Base-by-base conservation (phyloP, 2,113 vertebrate species). In the Tylochromis polylepis region DNA sequence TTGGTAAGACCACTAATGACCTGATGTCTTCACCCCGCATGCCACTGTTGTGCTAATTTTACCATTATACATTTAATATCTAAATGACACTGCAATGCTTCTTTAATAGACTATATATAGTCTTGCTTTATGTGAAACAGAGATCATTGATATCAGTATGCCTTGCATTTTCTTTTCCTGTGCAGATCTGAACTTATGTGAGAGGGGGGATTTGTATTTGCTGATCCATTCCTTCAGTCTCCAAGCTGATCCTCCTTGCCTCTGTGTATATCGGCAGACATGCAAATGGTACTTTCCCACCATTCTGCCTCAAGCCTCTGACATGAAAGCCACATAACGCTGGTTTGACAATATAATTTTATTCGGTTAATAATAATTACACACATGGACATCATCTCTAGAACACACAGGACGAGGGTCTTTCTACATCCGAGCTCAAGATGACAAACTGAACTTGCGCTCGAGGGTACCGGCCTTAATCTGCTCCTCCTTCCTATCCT, bases 381-480 rank as follows among this genome's bases (percentile, higher is more conserved):
- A 94, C 38, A 43, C 77, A 87, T 51, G 36, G 62, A 84, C 55
- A 94, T 70, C 49, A 84, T 84, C 59, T 89, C 46, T 85, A 70
- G 86, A 80, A 93, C 85, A 87, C 62, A 85, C 58, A 58, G 31
- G 38, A 58, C 18, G 27, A 46, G 62, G 43, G 65, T 84, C 58
- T 94, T 88, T 79, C 15, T 72, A 91, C 75, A 88, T n/a, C 8
- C 1, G 59, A 43, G 79, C 65, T 98, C 91, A 99, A 82, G 91
- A 96, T 11, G 94, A 84, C 18, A 99, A 27, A 22, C 15, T 91
- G 88, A 94, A 95, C 0, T 88, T 93, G 82, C 92, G 96, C 4
- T 97, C 6, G 14, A 91, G 57, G 91, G 96, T 98, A 88, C 98
- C 98, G 84, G 96, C 97, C 79, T 91, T 94, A 82, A 97, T 97